These are phyloP conservation scores for Holcopasites calliopsidis DNA, from an alignment of 1,140 invertebrate species.

Conservation along the genomic window DNA sequence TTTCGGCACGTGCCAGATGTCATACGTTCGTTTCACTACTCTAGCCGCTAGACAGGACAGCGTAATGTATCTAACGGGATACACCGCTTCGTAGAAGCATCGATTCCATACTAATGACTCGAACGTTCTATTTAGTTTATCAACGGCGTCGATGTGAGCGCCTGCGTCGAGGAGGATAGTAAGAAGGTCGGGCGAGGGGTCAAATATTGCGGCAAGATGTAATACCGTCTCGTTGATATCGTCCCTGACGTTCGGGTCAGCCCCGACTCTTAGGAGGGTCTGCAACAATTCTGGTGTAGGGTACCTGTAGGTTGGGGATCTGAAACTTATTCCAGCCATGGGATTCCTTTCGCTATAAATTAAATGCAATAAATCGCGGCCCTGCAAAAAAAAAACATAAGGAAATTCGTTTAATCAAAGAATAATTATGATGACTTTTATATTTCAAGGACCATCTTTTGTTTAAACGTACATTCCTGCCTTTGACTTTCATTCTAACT, in stretches of 20 bases:
- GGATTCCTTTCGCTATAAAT: constrained; percentile 84
- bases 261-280: constrained; percentile 90
- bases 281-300: constrained; percentile 87
- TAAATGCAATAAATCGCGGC: constrained; percentile 90
- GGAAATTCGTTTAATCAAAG: neutral
- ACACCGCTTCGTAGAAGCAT: constrained; percentile 84
- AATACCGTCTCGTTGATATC: constrained; percentile 90
- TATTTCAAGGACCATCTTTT: neutral
- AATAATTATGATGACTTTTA: neutral
- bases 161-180: constrained; percentile 87
- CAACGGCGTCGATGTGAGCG: constrained; percentile 93
- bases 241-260: constrained; percentile 87
- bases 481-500: constrained; percentile 87
- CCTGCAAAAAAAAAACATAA: constrained; percentile 79
- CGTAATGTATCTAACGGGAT: constrained; percentile 88
- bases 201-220: constrained; percentile 85
- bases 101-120: constrained; percentile 84
- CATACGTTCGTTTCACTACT: constrained; percentile 80
- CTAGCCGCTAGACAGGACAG: constrained; percentile 90
- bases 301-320: constrained; percentile 88
- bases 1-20: constrained; percentile 81
- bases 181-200: constrained; percentile 84
- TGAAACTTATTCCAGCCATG: constrained; percentile 76
- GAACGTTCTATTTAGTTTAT: constrained; percentile 89
- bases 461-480: constrained; percentile 65